Conservation (phyloP, 2,113 vertebrate genomes). For the Psittacula cyanocephala region DNA sequence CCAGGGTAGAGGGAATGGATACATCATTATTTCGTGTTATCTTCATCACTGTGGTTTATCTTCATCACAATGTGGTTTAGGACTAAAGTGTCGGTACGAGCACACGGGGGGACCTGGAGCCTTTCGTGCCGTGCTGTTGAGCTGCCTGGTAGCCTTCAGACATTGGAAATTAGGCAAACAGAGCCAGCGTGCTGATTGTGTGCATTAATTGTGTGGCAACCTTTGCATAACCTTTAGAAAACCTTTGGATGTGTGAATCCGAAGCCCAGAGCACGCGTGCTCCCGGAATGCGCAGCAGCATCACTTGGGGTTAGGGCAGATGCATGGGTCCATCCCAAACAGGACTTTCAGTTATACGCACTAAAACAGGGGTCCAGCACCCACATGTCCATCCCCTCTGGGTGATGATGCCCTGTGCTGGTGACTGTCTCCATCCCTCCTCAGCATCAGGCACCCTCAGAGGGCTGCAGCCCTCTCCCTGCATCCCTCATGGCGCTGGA, state of each 20-base stretch:
- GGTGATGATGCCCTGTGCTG: accelerated
- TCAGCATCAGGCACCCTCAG: not conserved
- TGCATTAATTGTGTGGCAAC: slow-evolving; percentile 48
- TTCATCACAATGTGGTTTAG: accelerated
- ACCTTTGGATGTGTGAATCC: not conserved
- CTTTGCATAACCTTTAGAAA: slow-evolving; percentile 70
- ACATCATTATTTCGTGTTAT: not conserved
- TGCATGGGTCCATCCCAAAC: accelerated
- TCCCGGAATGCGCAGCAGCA: not conserved
- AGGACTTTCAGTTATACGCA: accelerated
- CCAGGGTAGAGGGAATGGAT: not conserved
- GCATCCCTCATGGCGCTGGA: not conserved
- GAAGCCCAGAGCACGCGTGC: not conserved
- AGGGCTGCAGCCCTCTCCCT: not conserved
- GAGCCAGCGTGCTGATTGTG: slow-evolving; percentile 37
- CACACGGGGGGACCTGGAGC: not conserved
- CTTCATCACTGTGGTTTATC: not conserved
- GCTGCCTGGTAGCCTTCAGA: slow-evolving; percentile 36
- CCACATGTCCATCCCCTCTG: accelerated
- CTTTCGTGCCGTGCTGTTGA: not conserved
- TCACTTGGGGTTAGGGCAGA: not conserved
- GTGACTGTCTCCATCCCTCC: not conserved
- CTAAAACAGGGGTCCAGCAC: accelerated
- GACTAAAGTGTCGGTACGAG: accelerated
- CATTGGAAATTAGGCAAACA: slow-evolving; percentile 38